Evolutionary conservation across 1,140 invertebrate species (phyloP), one percentile per base, ranked within the genome.

Genomic region (Drosophila rhopaloa): DNA sequence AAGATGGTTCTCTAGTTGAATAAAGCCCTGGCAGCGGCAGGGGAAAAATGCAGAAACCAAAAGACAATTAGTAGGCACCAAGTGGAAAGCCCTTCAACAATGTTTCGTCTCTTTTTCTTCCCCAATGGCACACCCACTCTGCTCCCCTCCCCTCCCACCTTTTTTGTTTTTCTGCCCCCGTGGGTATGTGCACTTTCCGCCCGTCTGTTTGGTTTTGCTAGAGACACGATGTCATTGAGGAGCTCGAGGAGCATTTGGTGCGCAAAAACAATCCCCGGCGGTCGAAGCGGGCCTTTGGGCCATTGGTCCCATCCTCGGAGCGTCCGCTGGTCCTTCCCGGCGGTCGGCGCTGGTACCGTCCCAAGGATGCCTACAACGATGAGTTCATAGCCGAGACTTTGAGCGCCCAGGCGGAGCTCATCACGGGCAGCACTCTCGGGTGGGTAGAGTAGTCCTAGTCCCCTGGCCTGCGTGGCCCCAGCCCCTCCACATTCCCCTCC

Each of bases 351-450:
- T 97, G 96, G 96, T 94, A 94, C 75, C 94, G 94, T 76, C 95
- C 96, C 4, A 95, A 95, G 90, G 96, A 97, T 91, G 96, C 95
- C 62, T 96, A 96, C 92, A 95, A 96, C 76, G 96, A 97, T 62
- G 95, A 96, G 71, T 95, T 95, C 92, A 96, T 97, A 43, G 95
- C 95, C 44, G 96, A 96, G 84, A 95, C 95, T 4, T 92, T 97
- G 59, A 94, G 95, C 57, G 94, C 95, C 13, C 96, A 96, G 84
- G 95, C 96, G 7, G 96, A 97, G 93, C 94, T 97, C 13, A 95
- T 97, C 55, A 94, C 95, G 47, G 96, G 96, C 70, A 95, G 94
- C 86, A 94, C 95, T 54, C 93, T 96, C 85, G 96, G 96, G 96
- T 97, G 94, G 92, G 84, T 88, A 86, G 35, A 44, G 32, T 24